Percentiles rank a stretch among this genome's conserved stretches.
phyloP scores from a whole-genome alignment of 2,797 vertebrate genomes.

The Rallus crepitans region DNA sequence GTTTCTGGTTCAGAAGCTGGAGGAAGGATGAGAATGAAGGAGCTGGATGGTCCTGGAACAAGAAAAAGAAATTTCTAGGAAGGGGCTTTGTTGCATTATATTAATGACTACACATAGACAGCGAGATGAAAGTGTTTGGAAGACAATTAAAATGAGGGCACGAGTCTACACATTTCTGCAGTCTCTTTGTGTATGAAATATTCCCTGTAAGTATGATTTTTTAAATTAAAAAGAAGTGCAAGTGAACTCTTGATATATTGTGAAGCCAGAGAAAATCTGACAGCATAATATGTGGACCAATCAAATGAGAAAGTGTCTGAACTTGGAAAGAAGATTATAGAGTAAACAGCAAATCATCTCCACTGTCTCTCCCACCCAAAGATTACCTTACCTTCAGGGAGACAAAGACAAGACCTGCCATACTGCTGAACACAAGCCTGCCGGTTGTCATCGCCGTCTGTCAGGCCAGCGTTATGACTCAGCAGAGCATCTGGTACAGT shows the following conservation, averaged over 20 bases:
- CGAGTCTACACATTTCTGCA: not conserved
- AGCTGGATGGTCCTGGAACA: not conserved
- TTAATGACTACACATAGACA: not conserved
- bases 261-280: not conserved
- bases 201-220: fast-evolving
- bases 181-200: not conserved
- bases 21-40: not conserved
- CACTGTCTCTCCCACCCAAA: fast-evolving
- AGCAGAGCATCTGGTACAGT: fast-evolving
- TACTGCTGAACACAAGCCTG: fast-evolving
- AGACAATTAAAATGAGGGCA: not conserved
- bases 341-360: not conserved
- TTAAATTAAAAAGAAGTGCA: not conserved
- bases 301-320: not conserved
- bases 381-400: not conserved
- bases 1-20: not conserved
- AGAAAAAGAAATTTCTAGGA: not conserved
- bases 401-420: not conserved
- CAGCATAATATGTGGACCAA: fast-evolving
- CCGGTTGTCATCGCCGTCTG: fast-evolving
- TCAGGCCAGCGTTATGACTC: not conserved
- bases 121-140: fast-evolving
- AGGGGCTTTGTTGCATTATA: not conserved
- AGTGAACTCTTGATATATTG: not conserved
- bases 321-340: not conserved